Evolutionary conservation across 2,113 vertebrate species (phyloP).

Genomic region (Taxidea taxus): DNA sequence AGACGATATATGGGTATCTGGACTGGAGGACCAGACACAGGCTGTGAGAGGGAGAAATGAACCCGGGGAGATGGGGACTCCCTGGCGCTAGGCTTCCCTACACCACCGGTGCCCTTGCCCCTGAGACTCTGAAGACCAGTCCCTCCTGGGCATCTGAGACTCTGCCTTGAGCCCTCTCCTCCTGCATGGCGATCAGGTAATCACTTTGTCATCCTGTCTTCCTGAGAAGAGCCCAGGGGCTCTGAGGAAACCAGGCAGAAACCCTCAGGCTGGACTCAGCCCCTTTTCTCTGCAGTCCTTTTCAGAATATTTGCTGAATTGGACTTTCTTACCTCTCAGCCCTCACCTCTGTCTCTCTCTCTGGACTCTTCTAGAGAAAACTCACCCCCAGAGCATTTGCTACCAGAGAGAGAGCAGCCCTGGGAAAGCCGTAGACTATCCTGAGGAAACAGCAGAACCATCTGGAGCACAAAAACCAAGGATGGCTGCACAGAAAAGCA

Average conservation of each 20-base stretch:
- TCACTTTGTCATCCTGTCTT: neutral
- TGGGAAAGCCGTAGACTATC: neutral
- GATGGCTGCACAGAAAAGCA: neutral
- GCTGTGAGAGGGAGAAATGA: neutral
- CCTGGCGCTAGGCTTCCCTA: rapidly evolving
- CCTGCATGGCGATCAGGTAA: neutral
- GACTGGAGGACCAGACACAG: neutral
- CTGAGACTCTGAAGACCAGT: rapidly evolving
- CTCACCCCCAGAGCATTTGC: neutral
- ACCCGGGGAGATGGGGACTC: rapidly evolving
- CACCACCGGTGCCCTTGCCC: no score
- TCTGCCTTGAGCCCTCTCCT: neutral
- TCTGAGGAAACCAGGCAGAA: neutral
- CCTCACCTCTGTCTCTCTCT: neutral
- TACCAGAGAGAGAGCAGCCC: neutral
- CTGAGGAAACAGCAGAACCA: neutral
- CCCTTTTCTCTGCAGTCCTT: neutral
- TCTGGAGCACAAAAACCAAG: neutral
- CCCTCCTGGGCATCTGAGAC: neutral
- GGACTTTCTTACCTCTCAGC: neutral
- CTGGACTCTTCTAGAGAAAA: neutral
- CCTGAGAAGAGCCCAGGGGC: neutral
- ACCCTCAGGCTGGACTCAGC: neutral
- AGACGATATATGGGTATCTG: neutral
- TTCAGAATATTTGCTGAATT: neutral